Conservation (phyloP, 2,888 invertebrate species). For the Drosophila longiperda region DNA sequence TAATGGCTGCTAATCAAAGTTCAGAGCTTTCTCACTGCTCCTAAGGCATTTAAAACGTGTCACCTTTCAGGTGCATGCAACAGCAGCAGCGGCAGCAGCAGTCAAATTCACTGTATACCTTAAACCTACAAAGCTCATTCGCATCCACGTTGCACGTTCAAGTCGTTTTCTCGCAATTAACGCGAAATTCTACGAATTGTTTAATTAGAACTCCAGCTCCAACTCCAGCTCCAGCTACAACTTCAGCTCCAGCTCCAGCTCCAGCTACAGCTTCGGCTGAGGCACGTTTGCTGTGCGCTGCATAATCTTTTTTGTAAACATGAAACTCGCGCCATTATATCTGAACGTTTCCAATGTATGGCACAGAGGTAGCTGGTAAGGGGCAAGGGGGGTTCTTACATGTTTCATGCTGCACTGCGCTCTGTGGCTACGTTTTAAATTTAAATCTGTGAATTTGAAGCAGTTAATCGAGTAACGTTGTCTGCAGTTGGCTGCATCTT, state of each 20-base stretch:
- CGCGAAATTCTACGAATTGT: conserved; percentile 86
- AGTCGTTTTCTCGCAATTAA: conserved; percentile 85
- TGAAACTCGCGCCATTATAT: conserved; percentile 84
- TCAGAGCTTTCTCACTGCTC: conserved; percentile 56
- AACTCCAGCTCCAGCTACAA: background rate
- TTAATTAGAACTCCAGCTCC: conserved; percentile 84
- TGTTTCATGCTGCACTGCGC: conserved; percentile 41
- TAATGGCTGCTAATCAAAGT: conserved; percentile 62
- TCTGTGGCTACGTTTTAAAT: conserved; percentile 77
- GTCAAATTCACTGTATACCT: conserved; percentile 19
- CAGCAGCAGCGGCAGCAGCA: conserved; percentile 14
- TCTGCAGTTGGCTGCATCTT: conserved; percentile 51
- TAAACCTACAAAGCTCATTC: conserved; percentile 18
- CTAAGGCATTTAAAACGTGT: conserved; percentile 43
- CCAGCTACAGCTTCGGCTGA: conserved; percentile 14
- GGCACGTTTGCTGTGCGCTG: conserved; percentile 75
- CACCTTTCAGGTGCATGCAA: conserved; percentile 32
- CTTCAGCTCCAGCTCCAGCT: conserved; percentile 6
- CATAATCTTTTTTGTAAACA: conserved; percentile 83
- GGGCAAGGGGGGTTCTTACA: conserved; percentile 30
- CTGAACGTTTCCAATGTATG: conserved; percentile 42
- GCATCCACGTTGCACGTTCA: conserved; percentile 71
- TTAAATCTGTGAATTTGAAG: conserved; percentile 84
- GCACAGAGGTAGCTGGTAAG: background rate
- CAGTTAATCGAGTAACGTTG: conserved; percentile 80